These are phyloP conservation scores for Lycocorax pyrrhopterus DNA, from an alignment of 2,113 vertebrate species.

Conservation along the genomic window DNA sequence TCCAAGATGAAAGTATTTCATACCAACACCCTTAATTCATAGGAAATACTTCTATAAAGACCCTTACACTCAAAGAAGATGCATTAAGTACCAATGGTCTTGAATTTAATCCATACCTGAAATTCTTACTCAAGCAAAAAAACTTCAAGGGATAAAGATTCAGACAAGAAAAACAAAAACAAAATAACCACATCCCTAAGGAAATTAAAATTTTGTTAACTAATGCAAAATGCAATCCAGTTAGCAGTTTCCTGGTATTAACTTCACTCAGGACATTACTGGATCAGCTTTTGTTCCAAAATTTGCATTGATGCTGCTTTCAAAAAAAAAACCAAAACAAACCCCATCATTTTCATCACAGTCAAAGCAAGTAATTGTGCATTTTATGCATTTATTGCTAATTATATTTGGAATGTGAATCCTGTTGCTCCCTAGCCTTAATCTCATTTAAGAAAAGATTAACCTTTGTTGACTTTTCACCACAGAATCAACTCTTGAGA, in stretches of 20 bases:
- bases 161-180: neutral
- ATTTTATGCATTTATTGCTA: neutral
- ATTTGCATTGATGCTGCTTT: neutral
- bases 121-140: neutral
- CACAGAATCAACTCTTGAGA: constrained; percentile 13
- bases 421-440: neutral
- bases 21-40: neutral
- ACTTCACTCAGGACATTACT: neutral
- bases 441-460: constrained; percentile 49
- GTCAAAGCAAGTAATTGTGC: neutral
- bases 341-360: neutral
- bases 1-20: neutral
- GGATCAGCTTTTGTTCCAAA: neutral
- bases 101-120: neutral
- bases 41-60: neutral
- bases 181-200: neutral
- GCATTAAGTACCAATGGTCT: neutral
- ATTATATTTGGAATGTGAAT: constrained; percentile 5
- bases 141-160: neutral
- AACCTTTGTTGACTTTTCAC: constrained; percentile 54
- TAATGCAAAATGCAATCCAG: neutral
- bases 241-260: neutral
- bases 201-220: neutral
- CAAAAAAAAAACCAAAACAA: neutral
- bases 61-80: rapidly evolving